Percentiles rank a stretch among this genome's conserved stretches.
Conservation (phyloP, 1,140 invertebrate genomes). For the Orius insidiosus region DNA sequence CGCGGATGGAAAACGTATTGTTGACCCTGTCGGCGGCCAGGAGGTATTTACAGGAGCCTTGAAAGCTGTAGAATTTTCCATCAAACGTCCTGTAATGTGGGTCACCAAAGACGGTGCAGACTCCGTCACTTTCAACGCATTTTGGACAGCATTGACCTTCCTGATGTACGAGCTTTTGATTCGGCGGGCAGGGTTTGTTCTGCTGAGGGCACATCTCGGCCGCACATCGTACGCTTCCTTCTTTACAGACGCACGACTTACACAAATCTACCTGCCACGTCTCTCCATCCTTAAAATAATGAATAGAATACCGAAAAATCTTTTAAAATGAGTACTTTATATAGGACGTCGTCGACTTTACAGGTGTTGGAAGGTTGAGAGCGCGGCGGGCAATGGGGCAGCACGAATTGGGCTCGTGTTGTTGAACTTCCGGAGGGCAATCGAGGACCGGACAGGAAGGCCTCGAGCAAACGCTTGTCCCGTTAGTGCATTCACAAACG, state of each 20-base stretch:
- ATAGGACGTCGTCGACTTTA: conserved; percentile 38
- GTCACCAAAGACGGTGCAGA: conserved; percentile 83
- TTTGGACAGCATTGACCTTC: conserved; percentile 70
- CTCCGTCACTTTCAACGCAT: conserved; percentile 72
- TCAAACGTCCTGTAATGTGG: conserved; percentile 89
- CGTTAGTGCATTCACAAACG: conserved; percentile 58
- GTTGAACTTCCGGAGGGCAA: conserved; percentile 52
- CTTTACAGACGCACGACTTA: conserved; percentile 63
- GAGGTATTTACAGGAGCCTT: conserved; percentile 81
- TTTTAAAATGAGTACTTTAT: conserved; percentile 36
- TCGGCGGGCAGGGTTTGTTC: conserved; percentile 44
- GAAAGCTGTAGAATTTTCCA: conserved; percentile 78
- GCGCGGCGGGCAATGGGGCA: conserved; percentile 50
- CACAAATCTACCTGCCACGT: conserved; percentile 72
- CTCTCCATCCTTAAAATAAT: conserved; percentile 69
- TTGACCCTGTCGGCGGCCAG: conserved; percentile 61
- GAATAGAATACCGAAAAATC: too few species aligned
- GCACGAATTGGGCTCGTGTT: conserved; percentile 45
- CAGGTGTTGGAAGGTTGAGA: conserved; percentile 44
- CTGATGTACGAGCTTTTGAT: conserved; percentile 47
- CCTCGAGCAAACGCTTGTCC: conserved; percentile 55
- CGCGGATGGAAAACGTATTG: conserved; percentile 66
- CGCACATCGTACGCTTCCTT: conserved; percentile 61
- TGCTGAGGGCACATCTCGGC: conserved; percentile 49
- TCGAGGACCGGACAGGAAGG: conserved; percentile 66